Percentiles rank a stretch among this genome's conserved stretches.
These are phyloP conservation scores for Echeneis naucrates DNA, from an alignment of 2,797 vertebrate species.

Conservation along the genomic window DNA sequence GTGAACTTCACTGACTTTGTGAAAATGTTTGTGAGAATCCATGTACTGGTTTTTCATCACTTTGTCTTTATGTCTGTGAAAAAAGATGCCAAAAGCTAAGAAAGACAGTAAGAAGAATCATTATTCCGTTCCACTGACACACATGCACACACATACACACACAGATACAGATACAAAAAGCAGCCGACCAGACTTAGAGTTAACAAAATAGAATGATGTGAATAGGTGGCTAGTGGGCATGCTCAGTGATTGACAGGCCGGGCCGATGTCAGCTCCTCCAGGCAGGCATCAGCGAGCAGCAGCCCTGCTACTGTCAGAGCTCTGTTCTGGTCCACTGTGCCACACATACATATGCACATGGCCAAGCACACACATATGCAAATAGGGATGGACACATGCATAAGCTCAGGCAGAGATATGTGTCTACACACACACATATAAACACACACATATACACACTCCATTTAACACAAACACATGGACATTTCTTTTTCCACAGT, in stretches of 20 bases:
- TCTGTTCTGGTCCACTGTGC: slow-evolving; percentile 97
- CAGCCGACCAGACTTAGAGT: slow-evolving; percentile 70
- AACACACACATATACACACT: slow-evolving; percentile 18
- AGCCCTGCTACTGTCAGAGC: slow-evolving; percentile 94
- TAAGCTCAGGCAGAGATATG: slow-evolving; percentile 39
- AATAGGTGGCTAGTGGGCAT: slow-evolving; percentile 73
- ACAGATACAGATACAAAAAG: slow-evolving; percentile 54
- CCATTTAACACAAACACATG: slow-evolving; percentile 6
- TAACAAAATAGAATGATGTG: slow-evolving; percentile 81
- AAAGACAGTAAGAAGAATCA: slow-evolving; percentile 52
- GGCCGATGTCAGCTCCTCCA: slow-evolving; percentile 92
- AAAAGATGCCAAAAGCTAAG: slow-evolving; percentile 34
- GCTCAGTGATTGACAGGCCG: slow-evolving; percentile 91
- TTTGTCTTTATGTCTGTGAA: slow-evolving; percentile 59
- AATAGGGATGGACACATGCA: slow-evolving; percentile 61
- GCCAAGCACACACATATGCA: slow-evolving; percentile 72
- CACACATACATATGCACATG: slow-evolving; percentile 79
- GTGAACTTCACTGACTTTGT: slow-evolving; percentile 34
- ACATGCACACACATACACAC: slow-evolving; percentile 33
- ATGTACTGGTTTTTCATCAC: slow-evolving; percentile 49
- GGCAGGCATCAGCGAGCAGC: slow-evolving; percentile 92
- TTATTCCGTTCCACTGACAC: slow-evolving; percentile 14
- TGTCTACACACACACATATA: slow-evolving; percentile 26
- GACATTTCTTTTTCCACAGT: slow-evolving; percentile 4
- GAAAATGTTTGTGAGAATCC: slow-evolving; percentile 34